Evolutionary conservation across 1,140 invertebrate species (phyloP).

Genomic region (Sycobia sp.): DNA sequence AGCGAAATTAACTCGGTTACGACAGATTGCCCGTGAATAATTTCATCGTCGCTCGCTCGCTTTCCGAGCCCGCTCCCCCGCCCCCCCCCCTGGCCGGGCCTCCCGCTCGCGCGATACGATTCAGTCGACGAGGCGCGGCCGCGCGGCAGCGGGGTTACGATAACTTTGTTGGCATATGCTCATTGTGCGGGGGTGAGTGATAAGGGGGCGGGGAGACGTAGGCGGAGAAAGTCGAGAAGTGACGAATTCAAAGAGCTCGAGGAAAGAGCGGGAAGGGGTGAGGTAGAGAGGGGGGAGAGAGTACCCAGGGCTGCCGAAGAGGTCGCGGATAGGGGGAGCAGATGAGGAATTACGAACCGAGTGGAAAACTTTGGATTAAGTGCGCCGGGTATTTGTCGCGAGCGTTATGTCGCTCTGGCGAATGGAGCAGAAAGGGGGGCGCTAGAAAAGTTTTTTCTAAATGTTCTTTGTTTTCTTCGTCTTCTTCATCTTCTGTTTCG

Average conservation of each 20-base stretch:
- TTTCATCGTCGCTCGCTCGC: constrained; percentile 44
- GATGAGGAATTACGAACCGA: constrained; percentile 21
- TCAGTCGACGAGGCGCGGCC: neutral
- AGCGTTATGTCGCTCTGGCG: neutral
- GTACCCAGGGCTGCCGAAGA: too few species aligned
- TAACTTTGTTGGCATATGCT: constrained; percentile 56
- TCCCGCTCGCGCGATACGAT: neutral
- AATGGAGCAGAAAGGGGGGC: neutral
- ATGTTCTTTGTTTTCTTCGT: neutral
- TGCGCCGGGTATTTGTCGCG: constrained; percentile 18
- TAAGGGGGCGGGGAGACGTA: neutral
- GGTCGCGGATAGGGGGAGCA: neutral
- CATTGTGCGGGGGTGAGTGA: constrained; percentile 41
- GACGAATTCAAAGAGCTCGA: constrained; percentile 6
- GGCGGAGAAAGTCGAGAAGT: neutral
- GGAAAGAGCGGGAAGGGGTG: neutral
- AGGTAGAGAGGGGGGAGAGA: too few species aligned
- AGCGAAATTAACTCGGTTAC: constrained; percentile 56
- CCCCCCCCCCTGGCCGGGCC: too few species aligned
- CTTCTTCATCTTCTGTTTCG: neutral
- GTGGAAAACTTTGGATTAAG: constrained; percentile 23
- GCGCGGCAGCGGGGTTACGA: constrained; percentile 38
- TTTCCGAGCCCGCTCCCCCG: constrained; percentile 41
- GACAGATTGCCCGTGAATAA: constrained; percentile 59
- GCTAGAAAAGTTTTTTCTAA: neutral